Base-by-base conservation (phyloP, 2,797 vertebrate species). In the Platalea minor region DNA sequence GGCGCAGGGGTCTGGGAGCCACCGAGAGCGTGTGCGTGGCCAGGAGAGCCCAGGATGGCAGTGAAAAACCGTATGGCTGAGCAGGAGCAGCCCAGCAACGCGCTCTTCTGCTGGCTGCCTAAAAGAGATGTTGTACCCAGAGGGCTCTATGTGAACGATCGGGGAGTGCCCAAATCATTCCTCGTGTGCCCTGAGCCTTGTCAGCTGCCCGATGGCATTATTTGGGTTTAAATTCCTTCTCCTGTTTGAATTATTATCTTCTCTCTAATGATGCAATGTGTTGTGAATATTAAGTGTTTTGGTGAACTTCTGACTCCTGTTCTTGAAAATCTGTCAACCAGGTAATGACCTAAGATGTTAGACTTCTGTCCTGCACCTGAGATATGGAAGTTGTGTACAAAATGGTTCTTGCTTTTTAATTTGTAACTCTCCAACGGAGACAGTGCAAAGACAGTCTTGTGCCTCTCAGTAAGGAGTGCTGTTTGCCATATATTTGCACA, bases 1-100 rank as follows among this genome's bases (percentile, higher is more conserved):
- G 51, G n/a, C 6, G 2, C 33, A 10, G 63, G 17, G 35, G 7
- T 31, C 33, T 7, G 20, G 16, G 13, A 83, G 68, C 57, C 19
- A 13, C 46, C 7, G 1, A 45, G 9, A 4, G 3, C 0, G 1
- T 13, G 56, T 17, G 46, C 3, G 21, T 3, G 9, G 33, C 3
- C 28, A 5, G 33, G 59, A 37, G 80, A 54, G 39, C 41, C 59
- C 7, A 1, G 48, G 23, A 5, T 17, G 57, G 13, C 21, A 5
- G 57, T 10, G 10, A 17, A 13, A 39, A 31, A 19, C 19, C 5
- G 8, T 10, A 11, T 8, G 25, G 37, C 51, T 12, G 37, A 35
- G 48, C 39, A 7, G 81, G 48, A 53, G 67, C 67, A 43, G 80
- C 80, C 57, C 48, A 17, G 48, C 19, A 4, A 24, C 0, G 6